Evolutionary conservation across 2,888 invertebrate species (phyloP).

Genomic region (Orchesellides sinensis): DNA sequence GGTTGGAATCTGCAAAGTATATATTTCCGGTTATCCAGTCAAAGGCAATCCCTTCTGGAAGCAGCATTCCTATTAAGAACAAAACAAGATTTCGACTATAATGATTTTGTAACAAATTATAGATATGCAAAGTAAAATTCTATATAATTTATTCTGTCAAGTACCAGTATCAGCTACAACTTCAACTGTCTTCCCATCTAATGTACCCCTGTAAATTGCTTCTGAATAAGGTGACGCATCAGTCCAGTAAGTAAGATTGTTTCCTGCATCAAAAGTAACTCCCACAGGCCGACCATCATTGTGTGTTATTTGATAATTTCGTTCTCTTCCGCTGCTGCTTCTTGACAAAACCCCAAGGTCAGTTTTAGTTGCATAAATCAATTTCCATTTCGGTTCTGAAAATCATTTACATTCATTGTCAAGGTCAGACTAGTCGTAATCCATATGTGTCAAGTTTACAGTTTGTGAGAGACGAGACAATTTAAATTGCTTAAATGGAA

Average conservation of each 20-base stretch:
- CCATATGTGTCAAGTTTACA: not conserved
- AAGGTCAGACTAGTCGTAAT: not conserved
- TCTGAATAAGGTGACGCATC: constrained; percentile 85
- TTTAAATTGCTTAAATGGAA: not conserved
- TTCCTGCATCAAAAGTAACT: constrained; percentile 82
- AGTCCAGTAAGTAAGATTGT: constrained; percentile 86
- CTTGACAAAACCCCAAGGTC: constrained; percentile 33
- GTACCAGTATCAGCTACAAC: constrained; percentile 71
- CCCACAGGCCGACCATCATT: constrained; percentile 82
- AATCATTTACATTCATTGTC: not conserved
- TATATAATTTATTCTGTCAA: not conserved
- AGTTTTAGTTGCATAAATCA: constrained; percentile 38
- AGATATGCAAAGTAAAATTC: not conserved
- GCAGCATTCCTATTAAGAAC: constrained; percentile 81
- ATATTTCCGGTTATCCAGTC: constrained; percentile 89
- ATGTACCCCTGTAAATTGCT: constrained; percentile 82
- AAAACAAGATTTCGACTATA: constrained; percentile 3
- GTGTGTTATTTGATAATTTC: constrained; percentile 18
- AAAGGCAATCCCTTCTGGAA: constrained; percentile 86
- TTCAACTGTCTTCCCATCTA: constrained; percentile 79
- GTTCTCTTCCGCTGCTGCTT: constrained; percentile 28
- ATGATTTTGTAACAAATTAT: too few species aligned
- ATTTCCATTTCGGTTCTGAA: constrained; percentile 57
- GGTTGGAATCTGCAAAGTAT: constrained; percentile 87
- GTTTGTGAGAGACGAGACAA: too few species aligned